Conservation (phyloP, 2,113 vertebrate genomes). For the Promerops cafer region DNA sequence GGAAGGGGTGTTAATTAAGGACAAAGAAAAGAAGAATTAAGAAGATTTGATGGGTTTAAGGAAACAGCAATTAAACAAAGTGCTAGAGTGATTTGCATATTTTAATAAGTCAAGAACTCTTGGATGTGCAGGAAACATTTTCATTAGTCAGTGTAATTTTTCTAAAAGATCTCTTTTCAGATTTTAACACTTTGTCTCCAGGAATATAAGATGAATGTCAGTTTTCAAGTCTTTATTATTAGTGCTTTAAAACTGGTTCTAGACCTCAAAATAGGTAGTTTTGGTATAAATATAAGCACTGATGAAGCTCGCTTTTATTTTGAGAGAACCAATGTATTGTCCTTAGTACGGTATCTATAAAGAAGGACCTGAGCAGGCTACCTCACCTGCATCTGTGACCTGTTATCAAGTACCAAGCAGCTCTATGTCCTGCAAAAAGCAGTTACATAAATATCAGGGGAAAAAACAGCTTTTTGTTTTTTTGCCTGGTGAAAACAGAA, state of each 20-base stretch:
- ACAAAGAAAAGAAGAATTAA: constrained; percentile 48
- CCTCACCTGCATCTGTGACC: background rate
- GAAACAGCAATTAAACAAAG: constrained; percentile 57
- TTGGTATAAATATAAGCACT: background rate
- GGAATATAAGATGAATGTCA: background rate
- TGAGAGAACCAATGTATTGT: background rate
- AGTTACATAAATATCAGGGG: background rate
- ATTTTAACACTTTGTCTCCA: background rate
- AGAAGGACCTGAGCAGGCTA: background rate
- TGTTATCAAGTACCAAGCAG: background rate
- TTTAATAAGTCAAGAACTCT: constrained; percentile 44
- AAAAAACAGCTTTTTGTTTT: fast-evolving
- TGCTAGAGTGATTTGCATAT: constrained; percentile 43
- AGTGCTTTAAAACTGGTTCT: background rate
- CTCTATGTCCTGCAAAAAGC: background rate
- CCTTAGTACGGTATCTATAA: background rate
- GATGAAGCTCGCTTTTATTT: background rate
- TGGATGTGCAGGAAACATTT: background rate
- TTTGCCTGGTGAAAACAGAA: background rate
- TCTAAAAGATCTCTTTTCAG: background rate
- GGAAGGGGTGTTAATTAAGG: constrained; percentile 58
- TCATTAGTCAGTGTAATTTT: constrained; percentile 7
- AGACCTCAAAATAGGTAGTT: background rate
- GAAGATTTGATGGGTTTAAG: constrained; percentile 57
- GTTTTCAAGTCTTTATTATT: background rate